A percentile compares a stretch with the other conserved stretches of the same genome.
Conservation (phyloP, 2,113 vertebrate genomes). For the Aegithalos caudatus region DNA sequence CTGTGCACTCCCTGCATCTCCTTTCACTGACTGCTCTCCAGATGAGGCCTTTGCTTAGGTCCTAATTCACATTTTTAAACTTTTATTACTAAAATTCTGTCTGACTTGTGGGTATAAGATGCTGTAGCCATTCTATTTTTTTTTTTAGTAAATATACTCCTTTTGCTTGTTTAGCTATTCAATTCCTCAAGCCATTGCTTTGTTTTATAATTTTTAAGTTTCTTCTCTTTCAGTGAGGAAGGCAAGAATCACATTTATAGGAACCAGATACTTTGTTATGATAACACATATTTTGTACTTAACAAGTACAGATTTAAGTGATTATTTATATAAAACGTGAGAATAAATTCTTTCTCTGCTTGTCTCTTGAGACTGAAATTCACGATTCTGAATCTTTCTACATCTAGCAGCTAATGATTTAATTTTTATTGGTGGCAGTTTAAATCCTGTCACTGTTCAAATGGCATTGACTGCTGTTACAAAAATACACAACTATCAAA, state of each 20-base stretch:
- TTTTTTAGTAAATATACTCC: neutral
- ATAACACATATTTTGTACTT: conserved; percentile 14
- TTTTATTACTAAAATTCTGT: neutral
- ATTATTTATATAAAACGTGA: conserved; percentile 40
- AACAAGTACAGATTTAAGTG: conserved; percentile 19
- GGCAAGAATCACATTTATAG: neutral
- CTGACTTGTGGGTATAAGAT: neutral
- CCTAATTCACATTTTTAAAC: neutral
- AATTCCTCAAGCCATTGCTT: neutral
- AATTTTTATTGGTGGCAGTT: conserved; percentile 1
- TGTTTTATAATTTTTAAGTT: neutral
- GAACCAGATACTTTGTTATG: neutral
- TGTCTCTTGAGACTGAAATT: conserved; percentile 1
- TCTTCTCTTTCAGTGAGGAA: neutral
- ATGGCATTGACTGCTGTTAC: neutral
- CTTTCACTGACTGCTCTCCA: neutral
- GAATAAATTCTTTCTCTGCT: conserved; percentile 14
- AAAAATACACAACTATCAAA: neutral
- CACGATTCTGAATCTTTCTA: neutral
- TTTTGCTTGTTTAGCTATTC: neutral
- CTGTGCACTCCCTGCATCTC: rapidly evolving
- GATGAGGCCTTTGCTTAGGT: neutral
- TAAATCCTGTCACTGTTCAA: conserved; percentile 4
- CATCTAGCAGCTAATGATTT: neutral
- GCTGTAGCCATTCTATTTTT: too few species aligned